Conservation (phyloP, 2,113 vertebrate genomes). For the Miniopterus natalensis region DNA sequence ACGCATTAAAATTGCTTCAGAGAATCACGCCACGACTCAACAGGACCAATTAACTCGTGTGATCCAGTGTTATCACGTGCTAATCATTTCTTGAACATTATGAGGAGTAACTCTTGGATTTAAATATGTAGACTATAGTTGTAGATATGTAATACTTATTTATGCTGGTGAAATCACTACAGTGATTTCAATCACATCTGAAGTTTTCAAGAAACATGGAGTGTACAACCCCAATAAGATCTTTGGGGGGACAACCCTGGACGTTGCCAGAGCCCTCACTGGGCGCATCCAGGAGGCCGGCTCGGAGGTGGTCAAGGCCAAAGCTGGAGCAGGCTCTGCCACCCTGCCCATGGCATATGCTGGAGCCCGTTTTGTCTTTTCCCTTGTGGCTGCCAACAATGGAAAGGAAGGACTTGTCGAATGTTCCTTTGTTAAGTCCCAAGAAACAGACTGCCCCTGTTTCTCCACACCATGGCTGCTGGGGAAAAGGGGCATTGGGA, state of each 20-base stretch:
- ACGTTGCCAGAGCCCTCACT: constrained; percentile 96
- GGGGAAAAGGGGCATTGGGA: constrained; percentile 98
- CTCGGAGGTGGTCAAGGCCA: constrained; percentile 98
- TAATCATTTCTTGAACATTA: background rate
- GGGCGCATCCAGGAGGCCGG: constrained; percentile 97
- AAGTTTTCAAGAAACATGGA: constrained; percentile 96
- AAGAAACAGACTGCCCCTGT: constrained; percentile 95
- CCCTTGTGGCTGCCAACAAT: constrained; percentile 96
- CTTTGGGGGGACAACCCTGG: constrained; percentile 97
- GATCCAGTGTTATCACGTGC: background rate
- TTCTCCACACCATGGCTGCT: constrained; percentile 97
- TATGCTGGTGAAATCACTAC: background rate
- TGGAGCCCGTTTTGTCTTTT: constrained; percentile 97
- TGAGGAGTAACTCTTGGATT: background rate
- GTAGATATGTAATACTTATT: background rate
- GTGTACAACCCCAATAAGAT: constrained; percentile 97
- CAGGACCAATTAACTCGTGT: background rate
- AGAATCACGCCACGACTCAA: background rate
- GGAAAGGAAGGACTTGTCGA: constrained; percentile 97
- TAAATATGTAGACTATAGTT: background rate
- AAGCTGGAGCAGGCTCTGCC: constrained; percentile 97
- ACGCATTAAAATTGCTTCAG: background rate
- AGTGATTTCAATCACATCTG: background rate
- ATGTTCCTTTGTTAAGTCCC: constrained; percentile 94
- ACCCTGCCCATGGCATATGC: constrained; percentile 99